A percentile compares a stretch with the other conserved stretches of the same genome.
Evolutionary conservation across 1,140 invertebrate species (phyloP).

Genomic region (Dryas iulia): DNA sequence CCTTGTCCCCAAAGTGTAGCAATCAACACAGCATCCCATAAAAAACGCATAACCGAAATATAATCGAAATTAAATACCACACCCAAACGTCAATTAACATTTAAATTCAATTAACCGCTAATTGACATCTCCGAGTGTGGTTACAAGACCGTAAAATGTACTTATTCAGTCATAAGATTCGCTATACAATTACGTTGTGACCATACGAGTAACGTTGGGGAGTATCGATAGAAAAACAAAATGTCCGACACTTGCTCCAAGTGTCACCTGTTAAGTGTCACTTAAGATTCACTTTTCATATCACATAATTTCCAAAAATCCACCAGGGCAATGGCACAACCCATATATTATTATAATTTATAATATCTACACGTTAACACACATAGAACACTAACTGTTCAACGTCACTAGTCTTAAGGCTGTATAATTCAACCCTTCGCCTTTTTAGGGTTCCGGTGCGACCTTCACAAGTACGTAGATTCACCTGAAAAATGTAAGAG

Average conservation of each 20-base stretch:
- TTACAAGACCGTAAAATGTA: slow-evolving; percentile 10
- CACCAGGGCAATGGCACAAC: slow-evolving; percentile 59
- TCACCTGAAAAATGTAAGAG: slow-evolving; percentile 78
- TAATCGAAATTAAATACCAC: background rate
- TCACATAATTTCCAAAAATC: slow-evolving; percentile 6
- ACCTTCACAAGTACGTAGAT: slow-evolving; percentile 80
- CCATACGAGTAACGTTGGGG: slow-evolving; percentile 11
- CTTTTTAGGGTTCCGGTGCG: slow-evolving; percentile 27
- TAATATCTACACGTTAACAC: slow-evolving; percentile 70
- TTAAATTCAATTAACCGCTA: background rate
- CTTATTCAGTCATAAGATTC: slow-evolving; percentile 33
- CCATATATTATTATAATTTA: slow-evolving; percentile 48
- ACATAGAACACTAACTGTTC: slow-evolving; percentile 66
- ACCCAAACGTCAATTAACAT: background rate
- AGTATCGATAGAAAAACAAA: slow-evolving; percentile 13
- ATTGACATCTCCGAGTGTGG: background rate
- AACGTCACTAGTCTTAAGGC: slow-evolving; percentile 60
- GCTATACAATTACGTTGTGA: slow-evolving; percentile 30
- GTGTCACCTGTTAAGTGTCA: background rate
- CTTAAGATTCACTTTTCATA: slow-evolving; percentile 1
- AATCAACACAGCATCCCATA: background rate
- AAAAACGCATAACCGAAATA: slow-evolving; percentile 9
- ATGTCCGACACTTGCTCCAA: background rate
- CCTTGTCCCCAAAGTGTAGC: slow-evolving; percentile 9
- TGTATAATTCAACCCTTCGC: slow-evolving; percentile 51